A percentile compares a stretch with the other conserved stretches of the same genome.
Conservation (phyloP, 2,888 invertebrate species). For the Adela reaumurella region DNA sequence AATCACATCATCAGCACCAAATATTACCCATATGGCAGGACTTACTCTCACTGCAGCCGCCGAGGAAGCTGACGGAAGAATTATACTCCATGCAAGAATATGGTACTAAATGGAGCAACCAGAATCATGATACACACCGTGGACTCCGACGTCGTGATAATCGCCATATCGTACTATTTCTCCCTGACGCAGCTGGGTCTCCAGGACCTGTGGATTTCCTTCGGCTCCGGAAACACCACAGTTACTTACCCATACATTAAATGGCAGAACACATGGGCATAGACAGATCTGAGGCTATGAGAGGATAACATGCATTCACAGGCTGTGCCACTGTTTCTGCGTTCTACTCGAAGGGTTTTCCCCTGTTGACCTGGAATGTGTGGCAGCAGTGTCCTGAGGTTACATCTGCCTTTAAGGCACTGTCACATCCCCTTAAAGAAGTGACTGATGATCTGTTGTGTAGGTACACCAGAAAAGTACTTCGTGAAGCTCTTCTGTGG, state of each 20-base stretch:
- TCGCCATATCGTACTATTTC: constrained; percentile 7
- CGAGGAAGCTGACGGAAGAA: constrained; percentile 3
- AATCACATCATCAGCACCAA: too few species aligned
- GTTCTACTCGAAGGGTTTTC: too few species aligned
- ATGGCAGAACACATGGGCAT: constrained; percentile 6
- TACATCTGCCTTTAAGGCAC: too few species aligned
- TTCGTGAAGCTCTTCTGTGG: too few species aligned
- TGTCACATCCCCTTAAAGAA: too few species aligned
- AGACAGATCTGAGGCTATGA: constrained; percentile 7
- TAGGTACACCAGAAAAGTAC: too few species aligned
- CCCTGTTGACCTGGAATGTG: too few species aligned
- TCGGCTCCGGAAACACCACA: constrained; percentile 3
- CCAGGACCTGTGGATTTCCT: constrained; percentile 6
- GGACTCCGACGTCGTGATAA: constrained; percentile 7
- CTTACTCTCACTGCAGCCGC: background rate
- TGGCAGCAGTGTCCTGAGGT: too few species aligned
- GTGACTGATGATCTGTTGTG: too few species aligned
- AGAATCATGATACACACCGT: constrained; percentile 7
- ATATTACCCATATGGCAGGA: too few species aligned
- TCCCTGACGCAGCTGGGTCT: constrained; percentile 7
- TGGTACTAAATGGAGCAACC: constrained; percentile 8
- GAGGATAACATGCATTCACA: constrained; percentile 5
- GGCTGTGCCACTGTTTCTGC: too few species aligned
- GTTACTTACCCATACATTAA: constrained; percentile 6
- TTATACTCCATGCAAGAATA: constrained; percentile 8